Evolutionary conservation across 2,113 vertebrate species (phyloP).

Genomic region (Nannospalax galili): DNA sequence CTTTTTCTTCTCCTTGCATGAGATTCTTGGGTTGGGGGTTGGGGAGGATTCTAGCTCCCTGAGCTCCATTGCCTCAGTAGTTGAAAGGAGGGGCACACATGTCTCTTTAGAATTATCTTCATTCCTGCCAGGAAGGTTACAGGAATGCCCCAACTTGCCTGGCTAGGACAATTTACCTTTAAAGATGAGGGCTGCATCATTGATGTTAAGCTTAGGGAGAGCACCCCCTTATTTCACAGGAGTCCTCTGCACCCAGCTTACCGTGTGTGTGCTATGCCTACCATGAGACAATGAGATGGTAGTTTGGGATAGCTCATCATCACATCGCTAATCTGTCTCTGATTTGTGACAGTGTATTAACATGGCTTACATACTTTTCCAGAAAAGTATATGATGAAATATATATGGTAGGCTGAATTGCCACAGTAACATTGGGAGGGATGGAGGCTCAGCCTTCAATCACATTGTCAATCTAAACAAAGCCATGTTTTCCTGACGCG

Average conservation of each 20-base stretch:
- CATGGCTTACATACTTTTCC: background rate
- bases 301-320: background rate
- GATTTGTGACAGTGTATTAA: background rate
- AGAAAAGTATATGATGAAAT: background rate
- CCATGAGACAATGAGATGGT: background rate
- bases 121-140: background rate
- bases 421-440: background rate
- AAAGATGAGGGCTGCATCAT: background rate
- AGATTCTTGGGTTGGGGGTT: no score
- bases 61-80: background rate
- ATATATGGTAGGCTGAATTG: background rate
- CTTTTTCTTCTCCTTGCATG: background rate
- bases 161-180: background rate
- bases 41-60: background rate
- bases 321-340: background rate
- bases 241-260: background rate
- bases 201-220: background rate
- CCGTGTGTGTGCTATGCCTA: background rate
- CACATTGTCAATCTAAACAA: background rate
- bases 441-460: background rate
- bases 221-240: no score
- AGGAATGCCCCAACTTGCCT: background rate
- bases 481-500: background rate
- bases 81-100: background rate
- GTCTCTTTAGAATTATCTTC: background rate